Percentiles rank a stretch among this genome's conserved stretches.
Conservation (phyloP, 2,113 vertebrate genomes). For the Sminthopsis crassicaudata region DNA sequence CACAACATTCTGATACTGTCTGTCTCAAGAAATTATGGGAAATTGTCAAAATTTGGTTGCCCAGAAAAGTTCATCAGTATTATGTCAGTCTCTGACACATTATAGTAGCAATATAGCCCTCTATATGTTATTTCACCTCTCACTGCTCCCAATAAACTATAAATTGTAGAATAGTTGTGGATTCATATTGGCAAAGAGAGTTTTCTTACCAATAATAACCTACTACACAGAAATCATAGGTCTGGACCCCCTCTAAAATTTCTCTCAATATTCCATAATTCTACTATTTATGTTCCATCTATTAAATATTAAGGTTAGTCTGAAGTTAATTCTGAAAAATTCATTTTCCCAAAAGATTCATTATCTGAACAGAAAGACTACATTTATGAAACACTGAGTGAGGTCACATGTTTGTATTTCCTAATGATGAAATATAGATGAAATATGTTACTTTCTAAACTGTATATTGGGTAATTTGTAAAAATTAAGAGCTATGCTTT, state of each 20-base stretch:
- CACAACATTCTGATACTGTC: too few species aligned
- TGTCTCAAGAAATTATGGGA: too few species aligned
- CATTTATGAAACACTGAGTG: background rate
- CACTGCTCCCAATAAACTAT: background rate
- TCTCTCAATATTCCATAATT: background rate
- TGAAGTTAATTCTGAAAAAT: constrained; percentile 5
- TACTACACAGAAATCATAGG: background rate
- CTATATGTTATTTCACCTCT: background rate
- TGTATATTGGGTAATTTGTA: too few species aligned
- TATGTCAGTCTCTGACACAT: background rate
- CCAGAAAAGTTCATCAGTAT: too few species aligned
- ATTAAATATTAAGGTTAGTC: background rate
- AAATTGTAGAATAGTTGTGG: background rate
- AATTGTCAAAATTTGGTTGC: too few species aligned
- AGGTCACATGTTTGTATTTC: too few species aligned
- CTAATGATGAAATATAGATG: too few species aligned
- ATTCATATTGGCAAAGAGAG: background rate
- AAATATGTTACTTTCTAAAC: too few species aligned
- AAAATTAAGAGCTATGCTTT: too few species aligned
- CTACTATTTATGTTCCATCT: background rate
- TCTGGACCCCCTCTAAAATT: background rate
- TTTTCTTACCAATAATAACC: background rate
- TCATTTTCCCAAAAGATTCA: background rate
- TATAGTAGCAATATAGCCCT: background rate
- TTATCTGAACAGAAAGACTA: background rate